A percentile compares a stretch with the other conserved stretches of the same genome.
These are phyloP conservation scores for Hydriomena furcata DNA, from an alignment of 2,888 invertebrate species.

Conservation along the genomic window DNA sequence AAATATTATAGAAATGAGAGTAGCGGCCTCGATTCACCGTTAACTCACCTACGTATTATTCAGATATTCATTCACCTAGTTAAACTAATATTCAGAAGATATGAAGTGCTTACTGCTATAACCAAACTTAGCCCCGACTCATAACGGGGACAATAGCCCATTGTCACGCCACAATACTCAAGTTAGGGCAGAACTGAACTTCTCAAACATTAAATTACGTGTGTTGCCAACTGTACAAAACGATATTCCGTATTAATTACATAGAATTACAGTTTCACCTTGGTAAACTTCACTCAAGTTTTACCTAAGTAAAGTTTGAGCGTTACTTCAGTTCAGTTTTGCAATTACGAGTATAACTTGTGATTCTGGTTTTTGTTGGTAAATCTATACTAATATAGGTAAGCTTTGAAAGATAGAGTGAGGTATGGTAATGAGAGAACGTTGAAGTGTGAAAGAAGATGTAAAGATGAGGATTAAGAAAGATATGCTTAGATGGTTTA, in stretches of 20 bases:
- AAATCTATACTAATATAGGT: neutral
- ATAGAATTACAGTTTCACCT: slow-evolving; percentile 15
- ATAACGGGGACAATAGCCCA: slow-evolving; percentile 24
- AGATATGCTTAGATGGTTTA: too few species aligned
- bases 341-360: slow-evolving; percentile 16
- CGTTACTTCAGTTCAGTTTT: slow-evolving; percentile 6
- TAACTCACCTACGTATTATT: neutral
- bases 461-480: too few species aligned
- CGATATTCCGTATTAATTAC: slow-evolving; percentile 24
- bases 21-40: slow-evolving; percentile 1
- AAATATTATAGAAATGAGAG: too few species aligned
- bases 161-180: slow-evolving; percentile 25
- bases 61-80: slow-evolving; percentile 1
- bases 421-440: too few species aligned
- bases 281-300: slow-evolving; percentile 9
- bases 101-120: slow-evolving; percentile 20
- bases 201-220: slow-evolving; percentile 22
- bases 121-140: slow-evolving; percentile 13
- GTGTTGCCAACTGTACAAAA: slow-evolving; percentile 16
- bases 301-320: slow-evolving; percentile 3
- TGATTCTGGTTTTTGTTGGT: slow-evolving; percentile 1
- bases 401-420: neutral
- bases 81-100: slow-evolving; percentile 17
- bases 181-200: slow-evolving; percentile 15
- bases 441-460: too few species aligned